phyloP scores from a whole-genome alignment of 2,797 vertebrate genomes.

The Clarias fuscus region DNA sequence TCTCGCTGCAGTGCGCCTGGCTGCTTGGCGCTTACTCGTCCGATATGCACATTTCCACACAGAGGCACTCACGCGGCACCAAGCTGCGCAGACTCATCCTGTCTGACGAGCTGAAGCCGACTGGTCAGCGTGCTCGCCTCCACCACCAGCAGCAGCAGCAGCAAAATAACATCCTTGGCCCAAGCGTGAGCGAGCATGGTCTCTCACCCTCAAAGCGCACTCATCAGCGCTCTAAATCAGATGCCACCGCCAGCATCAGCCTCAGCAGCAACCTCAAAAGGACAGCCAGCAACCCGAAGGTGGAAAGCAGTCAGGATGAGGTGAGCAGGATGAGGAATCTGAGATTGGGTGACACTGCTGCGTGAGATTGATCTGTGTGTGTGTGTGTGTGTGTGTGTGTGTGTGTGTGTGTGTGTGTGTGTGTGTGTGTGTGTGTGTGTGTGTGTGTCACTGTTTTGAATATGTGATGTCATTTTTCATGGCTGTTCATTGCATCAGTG shows the following conservation, averaged over 20 bases:
- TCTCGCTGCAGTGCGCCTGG: conserved; percentile 92
- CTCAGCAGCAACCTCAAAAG: conserved; percentile 94
- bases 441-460: not conserved
- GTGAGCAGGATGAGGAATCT: conserved; percentile 67
- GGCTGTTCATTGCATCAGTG: not conserved
- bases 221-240: conserved; percentile 96
- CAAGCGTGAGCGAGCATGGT: conserved; percentile 71
- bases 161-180: conserved; percentile 13
- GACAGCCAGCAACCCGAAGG: conserved; percentile 94
- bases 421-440: not conserved
- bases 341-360: not conserved
- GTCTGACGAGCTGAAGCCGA: conserved; percentile 91
- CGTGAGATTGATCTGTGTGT: not conserved
- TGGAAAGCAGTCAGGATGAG: conserved; percentile 92
- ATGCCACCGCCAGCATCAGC: conserved; percentile 89
- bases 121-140: conserved; percentile 72
- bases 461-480: not conserved
- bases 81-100: conserved; percentile 92
- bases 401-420: not conserved
- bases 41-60: conserved; percentile 98
- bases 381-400: not conserved
- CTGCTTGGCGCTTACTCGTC: conserved; percentile 92
- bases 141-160: conserved; percentile 20
- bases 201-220: conserved; percentile 93
- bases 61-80: conserved; percentile 92